Conservation (phyloP, 2,888 invertebrate species). For the Nomada fabriciana region DNA sequence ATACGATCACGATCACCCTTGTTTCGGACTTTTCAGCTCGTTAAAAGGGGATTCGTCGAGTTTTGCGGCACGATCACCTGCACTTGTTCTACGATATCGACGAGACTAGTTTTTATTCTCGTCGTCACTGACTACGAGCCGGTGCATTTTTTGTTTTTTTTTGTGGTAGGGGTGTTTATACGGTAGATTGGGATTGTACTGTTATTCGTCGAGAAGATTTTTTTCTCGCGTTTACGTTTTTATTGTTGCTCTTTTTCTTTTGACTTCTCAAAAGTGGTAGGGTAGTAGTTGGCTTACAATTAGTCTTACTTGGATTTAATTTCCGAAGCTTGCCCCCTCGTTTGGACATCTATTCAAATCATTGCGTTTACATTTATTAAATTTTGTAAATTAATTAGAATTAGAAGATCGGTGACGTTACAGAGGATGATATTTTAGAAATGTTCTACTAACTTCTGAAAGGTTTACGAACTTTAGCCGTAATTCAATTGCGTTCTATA, state of each 20-base stretch:
- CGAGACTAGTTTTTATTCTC: not conserved
- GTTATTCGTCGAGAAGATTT: no score
- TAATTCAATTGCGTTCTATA: slow-evolving; percentile 33
- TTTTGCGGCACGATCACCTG: not conserved
- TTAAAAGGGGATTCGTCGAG: not conserved
- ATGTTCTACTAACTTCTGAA: not conserved
- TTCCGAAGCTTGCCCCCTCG: no score
- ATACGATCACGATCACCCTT: not conserved
- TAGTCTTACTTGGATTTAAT: no score
- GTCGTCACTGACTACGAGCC: not conserved
- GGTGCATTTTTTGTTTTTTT: not conserved
- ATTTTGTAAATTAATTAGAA: not conserved
- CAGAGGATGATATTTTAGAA: not conserved
- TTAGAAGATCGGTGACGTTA: no score
- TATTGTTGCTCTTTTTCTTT: not conserved
- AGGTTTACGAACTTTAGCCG: not conserved
- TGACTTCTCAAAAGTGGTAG: no score
- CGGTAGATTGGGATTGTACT: no score
- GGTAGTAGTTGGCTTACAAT: no score
- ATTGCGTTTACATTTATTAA: not conserved
- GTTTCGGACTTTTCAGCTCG: slow-evolving; percentile 9
- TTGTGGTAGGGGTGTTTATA: not conserved
- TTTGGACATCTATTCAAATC: not conserved
- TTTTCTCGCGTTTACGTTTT: no score
- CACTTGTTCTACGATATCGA: no score